Base-by-base conservation (phyloP, 2,113 vertebrate genomes). In the Rhabdornis inornatus region DNA sequence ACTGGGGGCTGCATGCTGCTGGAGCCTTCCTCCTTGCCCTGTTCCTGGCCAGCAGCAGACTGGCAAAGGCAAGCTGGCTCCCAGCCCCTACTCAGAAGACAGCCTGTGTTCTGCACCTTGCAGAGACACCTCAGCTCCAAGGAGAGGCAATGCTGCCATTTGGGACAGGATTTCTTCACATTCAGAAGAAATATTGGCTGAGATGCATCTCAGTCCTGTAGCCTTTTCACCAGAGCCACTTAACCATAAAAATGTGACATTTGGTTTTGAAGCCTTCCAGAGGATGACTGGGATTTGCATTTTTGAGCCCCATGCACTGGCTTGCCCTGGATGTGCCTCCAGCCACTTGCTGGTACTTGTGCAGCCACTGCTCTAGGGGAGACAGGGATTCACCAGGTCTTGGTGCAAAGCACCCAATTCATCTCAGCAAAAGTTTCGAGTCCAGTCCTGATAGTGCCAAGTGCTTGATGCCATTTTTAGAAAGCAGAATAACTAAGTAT, bases 401-500 rank as follows among this genome's bases (percentile, higher is more conserved):
- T 39, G n/a, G 57, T 79, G 61, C 59, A 71, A 37, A 1, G 13
- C n/a, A 82, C 39, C 56, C 49, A 68, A 5, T 40, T 56, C 11
- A n/a, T 25, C 56, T 42, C 89, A 82, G 45, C 33, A 18, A 82
- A 90, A 91, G 78, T 78, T 95, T 70, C 0, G 0, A 91, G 49
- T 35, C 49, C 35, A 63, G 20, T 71, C 66, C 57, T 21, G 19
- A 68, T 71, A 72, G 61, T n/a, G 84, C 37, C 74, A 53, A 89
- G 76, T 78, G 47, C 76, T 88, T n/a, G 42, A 50, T 65, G 57
- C 61, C 66, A 37, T 84, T 95, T 97, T 95, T 92, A 96, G 94
- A 74, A 91, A 80, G 40, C 7, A 14, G 78, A 94, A 94, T 91
- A 94, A 92, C 50, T 13, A 71, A 87, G 82, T 94, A 92, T 97